Evolutionary conservation across 2,113 vertebrate genomes (phyloP).

Genomic region (Chlorodrepanis virens): DNA sequence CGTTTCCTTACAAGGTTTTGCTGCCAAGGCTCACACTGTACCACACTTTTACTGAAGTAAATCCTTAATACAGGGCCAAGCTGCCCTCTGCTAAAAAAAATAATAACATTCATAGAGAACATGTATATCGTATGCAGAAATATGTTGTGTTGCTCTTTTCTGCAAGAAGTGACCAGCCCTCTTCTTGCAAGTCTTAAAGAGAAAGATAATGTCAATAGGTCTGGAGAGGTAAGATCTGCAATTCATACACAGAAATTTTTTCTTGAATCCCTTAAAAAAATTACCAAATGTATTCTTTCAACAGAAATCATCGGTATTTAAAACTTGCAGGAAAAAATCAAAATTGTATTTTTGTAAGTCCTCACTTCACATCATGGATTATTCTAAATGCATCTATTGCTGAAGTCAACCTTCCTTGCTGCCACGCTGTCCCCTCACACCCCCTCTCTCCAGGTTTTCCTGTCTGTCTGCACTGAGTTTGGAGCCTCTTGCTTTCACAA

Average conservation of each 20-base stretch:
- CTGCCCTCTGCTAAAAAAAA: neutral
- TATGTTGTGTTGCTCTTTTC: neutral
- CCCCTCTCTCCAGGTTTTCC: neutral
- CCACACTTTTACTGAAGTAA: neutral
- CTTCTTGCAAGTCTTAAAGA: neutral
- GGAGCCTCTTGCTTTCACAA: neutral
- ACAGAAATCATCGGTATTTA: neutral
- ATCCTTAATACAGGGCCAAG: neutral
- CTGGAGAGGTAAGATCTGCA: neutral
- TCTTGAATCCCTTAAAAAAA: neutral
- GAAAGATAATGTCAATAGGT: rapidly evolving
- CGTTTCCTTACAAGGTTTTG: neutral
- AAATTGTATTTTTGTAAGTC: neutral
- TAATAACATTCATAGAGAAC: neutral
- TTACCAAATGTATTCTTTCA: neutral
- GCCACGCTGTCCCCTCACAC: rapidly evolving
- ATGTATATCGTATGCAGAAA: neutral
- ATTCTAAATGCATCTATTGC: neutral
- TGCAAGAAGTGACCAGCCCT: neutral
- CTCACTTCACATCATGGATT: neutral
- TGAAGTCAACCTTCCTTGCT: neutral
- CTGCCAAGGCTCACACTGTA: neutral
- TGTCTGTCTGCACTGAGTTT: neutral
- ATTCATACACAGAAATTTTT: neutral
- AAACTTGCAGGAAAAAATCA: neutral